Percentiles rank a stretch among this genome's conserved stretches.
These are phyloP conservation scores for Euschistus heros DNA, from an alignment of 1,140 invertebrate species.

Conservation along the genomic window DNA sequence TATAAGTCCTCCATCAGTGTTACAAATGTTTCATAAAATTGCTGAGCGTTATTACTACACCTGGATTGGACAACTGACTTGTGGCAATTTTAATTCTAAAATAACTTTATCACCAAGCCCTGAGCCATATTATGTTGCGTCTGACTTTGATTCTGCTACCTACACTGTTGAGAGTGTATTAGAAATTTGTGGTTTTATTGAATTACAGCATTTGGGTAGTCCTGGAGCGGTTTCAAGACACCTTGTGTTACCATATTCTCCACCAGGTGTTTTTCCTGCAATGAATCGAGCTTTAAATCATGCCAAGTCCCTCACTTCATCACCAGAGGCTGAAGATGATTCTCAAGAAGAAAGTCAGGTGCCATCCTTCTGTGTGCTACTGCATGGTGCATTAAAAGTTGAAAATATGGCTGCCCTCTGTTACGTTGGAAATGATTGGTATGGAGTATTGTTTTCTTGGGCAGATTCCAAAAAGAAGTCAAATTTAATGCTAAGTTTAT, in stretches of 20 bases:
- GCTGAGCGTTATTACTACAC: slow-evolving; percentile 67
- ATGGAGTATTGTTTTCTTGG: slow-evolving; percentile 87
- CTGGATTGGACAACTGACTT: slow-evolving; percentile 61
- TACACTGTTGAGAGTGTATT: slow-evolving; percentile 53
- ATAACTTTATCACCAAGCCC: slow-evolving; percentile 68
- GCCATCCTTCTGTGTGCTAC: slow-evolving; percentile 83
- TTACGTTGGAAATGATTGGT: slow-evolving; percentile 75
- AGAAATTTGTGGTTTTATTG: slow-evolving; percentile 71
- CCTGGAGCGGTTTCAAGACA: slow-evolving; percentile 87
- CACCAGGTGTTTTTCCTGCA: slow-evolving; percentile 2
- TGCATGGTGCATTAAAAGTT: slow-evolving; percentile 89
- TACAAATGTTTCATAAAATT: slow-evolving; percentile 56
- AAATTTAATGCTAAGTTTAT: slow-evolving; percentile 80
- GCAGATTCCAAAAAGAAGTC: slow-evolving; percentile 92
- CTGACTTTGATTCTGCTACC: slow-evolving; percentile 51
- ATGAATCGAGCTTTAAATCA: not conserved
- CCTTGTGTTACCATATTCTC: slow-evolving; percentile 60
- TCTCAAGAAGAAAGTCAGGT: slow-evolving; percentile 66
- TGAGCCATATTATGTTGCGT: slow-evolving; percentile 48
- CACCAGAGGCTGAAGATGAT: slow-evolving; percentile 41
- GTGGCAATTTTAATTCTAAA: slow-evolving; percentile 62
- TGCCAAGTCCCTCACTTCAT: not conserved
- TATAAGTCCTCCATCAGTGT: slow-evolving; percentile 46
- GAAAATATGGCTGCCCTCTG: slow-evolving; percentile 77
- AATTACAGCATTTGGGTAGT: slow-evolving; percentile 76